A percentile compares a stretch with the other conserved stretches of the same genome.
phyloP scores from a whole-genome alignment of 2,113 vertebrate genomes.

The Equus quagga region DNA sequence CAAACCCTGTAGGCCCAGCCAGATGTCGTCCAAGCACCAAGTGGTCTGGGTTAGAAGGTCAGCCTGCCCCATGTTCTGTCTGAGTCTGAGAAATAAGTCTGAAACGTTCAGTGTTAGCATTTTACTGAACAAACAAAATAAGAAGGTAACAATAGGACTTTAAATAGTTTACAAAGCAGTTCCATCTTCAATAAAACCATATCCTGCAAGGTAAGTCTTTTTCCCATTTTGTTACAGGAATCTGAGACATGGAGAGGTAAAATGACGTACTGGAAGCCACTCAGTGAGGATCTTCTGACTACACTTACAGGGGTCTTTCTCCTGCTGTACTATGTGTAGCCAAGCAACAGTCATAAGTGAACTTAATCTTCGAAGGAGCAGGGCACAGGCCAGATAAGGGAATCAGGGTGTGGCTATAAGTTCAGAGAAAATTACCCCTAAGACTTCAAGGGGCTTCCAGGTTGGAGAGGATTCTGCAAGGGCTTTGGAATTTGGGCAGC shows the following conservation, averaged over 20 bases:
- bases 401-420: background rate
- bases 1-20: background rate
- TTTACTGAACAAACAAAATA: slow-evolving; percentile 12
- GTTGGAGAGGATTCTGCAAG: background rate
- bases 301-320: background rate
- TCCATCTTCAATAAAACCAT: background rate
- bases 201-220: background rate
- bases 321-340: background rate
- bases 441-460: background rate
- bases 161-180: slow-evolving; percentile 23
- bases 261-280: background rate
- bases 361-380: background rate
- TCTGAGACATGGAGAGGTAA: background rate
- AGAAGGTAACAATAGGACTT: background rate
- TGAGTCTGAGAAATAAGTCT: background rate
- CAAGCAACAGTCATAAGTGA: background rate
- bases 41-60: background rate
- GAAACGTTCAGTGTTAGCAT: background rate
- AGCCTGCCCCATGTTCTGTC: background rate
- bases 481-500: background rate
- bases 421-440: background rate
- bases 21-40: background rate
- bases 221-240: background rate
- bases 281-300: background rate
- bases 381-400: background rate